Conservation (phyloP, 1,140 invertebrate species). For the Orius laevigatus region DNA sequence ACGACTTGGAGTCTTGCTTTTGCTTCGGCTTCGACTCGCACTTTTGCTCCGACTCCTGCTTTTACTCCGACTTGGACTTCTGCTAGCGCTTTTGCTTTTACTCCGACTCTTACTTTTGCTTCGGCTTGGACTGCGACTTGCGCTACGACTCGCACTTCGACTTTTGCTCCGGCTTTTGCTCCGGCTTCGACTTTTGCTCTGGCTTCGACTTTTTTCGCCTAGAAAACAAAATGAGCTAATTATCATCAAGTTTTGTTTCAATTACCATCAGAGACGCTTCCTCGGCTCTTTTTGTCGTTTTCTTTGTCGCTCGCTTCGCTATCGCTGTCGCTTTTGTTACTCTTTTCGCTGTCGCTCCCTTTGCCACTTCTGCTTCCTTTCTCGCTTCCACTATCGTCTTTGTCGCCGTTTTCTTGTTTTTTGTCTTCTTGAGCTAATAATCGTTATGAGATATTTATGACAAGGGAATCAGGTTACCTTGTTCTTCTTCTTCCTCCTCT, state of each 20-base stretch:
- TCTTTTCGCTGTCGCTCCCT: conserved; percentile 14
- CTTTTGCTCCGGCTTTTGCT: background rate
- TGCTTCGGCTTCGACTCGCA: background rate
- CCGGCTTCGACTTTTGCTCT: background rate
- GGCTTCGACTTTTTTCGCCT: background rate
- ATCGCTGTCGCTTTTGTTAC: conserved; percentile 11
- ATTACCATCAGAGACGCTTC: conserved; percentile 6
- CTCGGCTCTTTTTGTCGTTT: background rate
- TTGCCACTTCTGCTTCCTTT: conserved; percentile 13
- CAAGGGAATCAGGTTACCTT: conserved; percentile 1
- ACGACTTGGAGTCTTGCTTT: no score
- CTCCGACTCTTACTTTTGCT: no score
- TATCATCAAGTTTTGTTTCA: background rate
- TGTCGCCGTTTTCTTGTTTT: conserved; percentile 12
- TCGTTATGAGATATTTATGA: background rate
- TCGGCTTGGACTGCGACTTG: no score
- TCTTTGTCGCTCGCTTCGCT: conserved; percentile 7
- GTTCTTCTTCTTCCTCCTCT: conserved; percentile 32
- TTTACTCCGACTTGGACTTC: no score
- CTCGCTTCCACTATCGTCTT: conserved; percentile 12
- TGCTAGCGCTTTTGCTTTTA: no score
- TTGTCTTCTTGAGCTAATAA: conserved; percentile 1
- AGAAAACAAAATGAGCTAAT: no score
- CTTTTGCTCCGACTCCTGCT: background rate
- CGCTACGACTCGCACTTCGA: background rate